These are phyloP conservation scores for Elymnias hypermnestra DNA, from an alignment of 1,140 invertebrate species.

Conservation along the genomic window DNA sequence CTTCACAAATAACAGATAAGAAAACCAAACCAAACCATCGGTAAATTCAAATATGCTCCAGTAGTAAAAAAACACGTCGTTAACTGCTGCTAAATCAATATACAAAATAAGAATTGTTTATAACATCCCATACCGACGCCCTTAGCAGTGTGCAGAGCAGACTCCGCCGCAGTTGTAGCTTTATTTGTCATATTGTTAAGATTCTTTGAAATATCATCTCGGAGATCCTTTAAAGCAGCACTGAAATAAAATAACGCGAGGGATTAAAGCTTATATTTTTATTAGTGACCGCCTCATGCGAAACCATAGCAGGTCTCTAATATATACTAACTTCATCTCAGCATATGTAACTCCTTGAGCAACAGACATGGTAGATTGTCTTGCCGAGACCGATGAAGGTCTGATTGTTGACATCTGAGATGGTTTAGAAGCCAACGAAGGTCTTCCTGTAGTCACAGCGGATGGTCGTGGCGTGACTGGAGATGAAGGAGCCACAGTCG, in stretches of 20 bases:
- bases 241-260: background rate
- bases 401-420: background rate
- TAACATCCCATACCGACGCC: constrained; percentile 23
- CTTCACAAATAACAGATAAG: too few relatives aligned
- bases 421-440: too few relatives aligned
- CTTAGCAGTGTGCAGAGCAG: constrained; percentile 28
- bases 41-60: too few relatives aligned
- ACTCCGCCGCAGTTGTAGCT: constrained; percentile 31
- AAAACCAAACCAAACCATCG: too few relatives aligned
- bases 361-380: background rate
- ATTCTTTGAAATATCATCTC: constrained; percentile 26
- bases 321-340: background rate
- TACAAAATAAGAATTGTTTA: background rate
- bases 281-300: too few relatives aligned
- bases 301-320: too few relatives aligned
- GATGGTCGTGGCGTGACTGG: background rate
- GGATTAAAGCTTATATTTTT: too few relatives aligned
- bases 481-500: background rate
- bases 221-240: constrained; percentile 11
- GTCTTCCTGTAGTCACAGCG: background rate
- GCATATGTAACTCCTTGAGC: background rate
- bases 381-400: background rate
- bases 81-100: too few relatives aligned
- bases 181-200: constrained; percentile 26
- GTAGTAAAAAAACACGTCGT: too few relatives aligned